phyloP scores from a whole-genome alignment of 2,888 invertebrate genomes.

The Hypolimnas misippus region DNA sequence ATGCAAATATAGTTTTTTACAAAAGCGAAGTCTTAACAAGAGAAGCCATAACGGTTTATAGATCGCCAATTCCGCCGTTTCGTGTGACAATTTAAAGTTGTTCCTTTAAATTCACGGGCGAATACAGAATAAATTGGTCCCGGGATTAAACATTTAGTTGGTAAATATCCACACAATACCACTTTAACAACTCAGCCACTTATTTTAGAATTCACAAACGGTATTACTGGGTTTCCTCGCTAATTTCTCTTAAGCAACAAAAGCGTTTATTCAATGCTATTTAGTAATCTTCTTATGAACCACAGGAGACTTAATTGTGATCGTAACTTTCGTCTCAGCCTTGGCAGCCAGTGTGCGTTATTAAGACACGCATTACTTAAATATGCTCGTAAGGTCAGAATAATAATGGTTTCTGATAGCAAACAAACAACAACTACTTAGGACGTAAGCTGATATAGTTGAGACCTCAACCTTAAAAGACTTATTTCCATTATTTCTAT shows the following conservation, averaged over 20 bases:
- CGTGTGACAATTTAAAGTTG: conserved; percentile 40
- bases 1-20: conserved; percentile 42
- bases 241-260: conserved; percentile 41
- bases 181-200: conserved; percentile 38
- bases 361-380: conserved; percentile 13
- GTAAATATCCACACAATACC: conserved; percentile 42
- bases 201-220: conserved; percentile 40
- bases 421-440: background rate
- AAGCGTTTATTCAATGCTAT: conserved; percentile 39
- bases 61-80: conserved; percentile 35
- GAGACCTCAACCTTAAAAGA: no score
- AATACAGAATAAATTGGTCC: conserved; percentile 40
- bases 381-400: background rate
- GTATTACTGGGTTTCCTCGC: conserved; percentile 37
- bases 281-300: conserved; percentile 42
- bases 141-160: conserved; percentile 40
- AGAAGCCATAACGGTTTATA: conserved; percentile 40
- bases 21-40: conserved; percentile 34
- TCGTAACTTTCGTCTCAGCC: conserved; percentile 31
- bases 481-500: no score
- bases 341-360: background rate
- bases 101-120: conserved; percentile 35
- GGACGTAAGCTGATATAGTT: no score
- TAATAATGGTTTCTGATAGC: background rate
- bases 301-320: conserved; percentile 38